Conservation (phyloP, 1,140 invertebrate genomes). For the Heliconius nattereri region DNA sequence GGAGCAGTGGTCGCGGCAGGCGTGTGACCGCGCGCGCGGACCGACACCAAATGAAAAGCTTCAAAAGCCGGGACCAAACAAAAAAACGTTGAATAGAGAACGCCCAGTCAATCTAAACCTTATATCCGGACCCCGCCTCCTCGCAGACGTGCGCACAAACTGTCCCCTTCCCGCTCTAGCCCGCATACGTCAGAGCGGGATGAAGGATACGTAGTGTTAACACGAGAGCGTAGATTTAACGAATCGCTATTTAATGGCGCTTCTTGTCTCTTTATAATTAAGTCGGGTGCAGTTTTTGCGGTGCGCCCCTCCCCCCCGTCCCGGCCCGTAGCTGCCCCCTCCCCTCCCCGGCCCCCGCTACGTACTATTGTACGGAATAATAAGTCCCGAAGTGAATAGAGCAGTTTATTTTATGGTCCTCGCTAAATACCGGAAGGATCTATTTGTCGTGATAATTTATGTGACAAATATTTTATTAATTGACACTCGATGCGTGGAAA, state of each 20-base stretch:
- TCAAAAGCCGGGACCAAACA: constrained; percentile 56
- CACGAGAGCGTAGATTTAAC: constrained; percentile 78
- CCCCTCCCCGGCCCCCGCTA: constrained; percentile 30
- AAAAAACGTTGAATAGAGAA: constrained; percentile 74
- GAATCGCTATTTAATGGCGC: constrained; percentile 79
- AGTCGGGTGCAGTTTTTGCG: constrained; percentile 80
- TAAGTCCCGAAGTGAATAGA: constrained; percentile 57
- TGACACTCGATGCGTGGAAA: constrained; percentile 68
- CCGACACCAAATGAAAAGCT: constrained; percentile 77
- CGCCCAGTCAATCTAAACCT: constrained; percentile 80
- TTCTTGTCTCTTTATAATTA: constrained; percentile 81
- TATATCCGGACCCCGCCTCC: constrained; percentile 71
- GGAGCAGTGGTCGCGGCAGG: constrained; percentile 1
- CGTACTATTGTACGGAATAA: constrained; percentile 65
- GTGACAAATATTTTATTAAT: constrained; percentile 78
- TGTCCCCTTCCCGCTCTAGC: constrained; percentile 52
- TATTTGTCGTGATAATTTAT: constrained; percentile 68
- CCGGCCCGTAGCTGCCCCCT: constrained; percentile 10
- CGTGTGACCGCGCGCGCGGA: constrained; percentile 54
- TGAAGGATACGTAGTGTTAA: constrained; percentile 63
- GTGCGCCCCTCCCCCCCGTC: constrained; percentile 45
- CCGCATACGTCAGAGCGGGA: constrained; percentile 46
- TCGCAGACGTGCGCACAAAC: constrained; percentile 41
- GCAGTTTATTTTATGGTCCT: constrained; percentile 53
- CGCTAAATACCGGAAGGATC: constrained; percentile 62